phyloP scores from a whole-genome alignment of 2,888 invertebrate genomes.

The Rapana venosa region DNA sequence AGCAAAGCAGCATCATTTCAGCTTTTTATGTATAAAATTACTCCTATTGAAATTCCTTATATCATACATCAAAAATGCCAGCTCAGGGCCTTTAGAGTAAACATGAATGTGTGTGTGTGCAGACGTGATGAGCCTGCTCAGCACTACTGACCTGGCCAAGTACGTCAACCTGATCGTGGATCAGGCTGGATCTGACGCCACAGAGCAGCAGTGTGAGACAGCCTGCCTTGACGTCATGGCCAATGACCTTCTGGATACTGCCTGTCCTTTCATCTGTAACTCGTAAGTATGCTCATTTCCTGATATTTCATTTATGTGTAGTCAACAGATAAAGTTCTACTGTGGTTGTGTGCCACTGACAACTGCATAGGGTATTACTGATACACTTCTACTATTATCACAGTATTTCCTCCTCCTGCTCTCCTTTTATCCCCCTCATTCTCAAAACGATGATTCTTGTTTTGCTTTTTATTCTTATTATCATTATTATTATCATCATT shows the following conservation, averaged over 20 bases:
- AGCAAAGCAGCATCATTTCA: too few species aligned
- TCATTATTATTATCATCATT: too few species aligned
- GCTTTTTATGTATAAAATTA: not conserved
- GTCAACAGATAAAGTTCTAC: not conserved
- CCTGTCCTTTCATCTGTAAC: conserved; percentile 34
- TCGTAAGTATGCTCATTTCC: not conserved
- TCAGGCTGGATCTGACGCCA: conserved; percentile 36
- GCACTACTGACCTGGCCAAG: conserved; percentile 26
- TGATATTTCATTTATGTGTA: not conserved
- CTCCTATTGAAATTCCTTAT: too few species aligned
- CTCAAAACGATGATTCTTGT: not conserved
- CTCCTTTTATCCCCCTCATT: not conserved
- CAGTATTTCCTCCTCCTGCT: not conserved
- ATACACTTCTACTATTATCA: not conserved
- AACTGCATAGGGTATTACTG: not conserved
- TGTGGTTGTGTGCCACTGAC: too few species aligned
- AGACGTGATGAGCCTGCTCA: conserved; percentile 19
- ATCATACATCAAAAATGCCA: too few species aligned
- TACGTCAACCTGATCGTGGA: conserved; percentile 37
- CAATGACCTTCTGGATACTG: conserved; percentile 24
- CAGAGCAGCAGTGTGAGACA: conserved; percentile 38
- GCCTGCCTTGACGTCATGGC: conserved; percentile 31
- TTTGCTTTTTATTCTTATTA: not conserved
- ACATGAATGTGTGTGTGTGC: conserved; percentile 5
- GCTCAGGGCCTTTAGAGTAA: too few species aligned